Conservation (phyloP, 2,113 vertebrate genomes). For the Typhlomys cinereus region DNA sequence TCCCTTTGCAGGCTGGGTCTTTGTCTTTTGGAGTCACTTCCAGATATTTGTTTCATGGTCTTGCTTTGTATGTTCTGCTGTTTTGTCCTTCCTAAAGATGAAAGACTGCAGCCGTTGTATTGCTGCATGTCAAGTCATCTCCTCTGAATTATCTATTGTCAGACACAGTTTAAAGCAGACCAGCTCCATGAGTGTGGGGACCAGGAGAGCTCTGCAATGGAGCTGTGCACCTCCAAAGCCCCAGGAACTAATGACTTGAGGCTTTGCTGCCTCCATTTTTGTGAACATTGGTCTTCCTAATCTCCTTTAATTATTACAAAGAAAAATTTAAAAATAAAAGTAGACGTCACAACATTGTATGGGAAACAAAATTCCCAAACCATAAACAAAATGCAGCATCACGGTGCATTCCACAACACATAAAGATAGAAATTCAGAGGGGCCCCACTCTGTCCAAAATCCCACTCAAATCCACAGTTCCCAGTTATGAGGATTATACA, state of each 20-base stretch:
- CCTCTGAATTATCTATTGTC: neutral
- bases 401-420: too few relatives aligned
- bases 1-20: neutral
- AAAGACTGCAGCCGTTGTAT: fast-evolving
- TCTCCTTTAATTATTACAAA: too few relatives aligned
- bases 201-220: too few relatives aligned
- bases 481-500: too few relatives aligned
- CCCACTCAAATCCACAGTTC: too few relatives aligned
- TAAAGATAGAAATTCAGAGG: too few relatives aligned
- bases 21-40: neutral
- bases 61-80: fast-evolving
- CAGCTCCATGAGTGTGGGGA: neutral
- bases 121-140: fast-evolving
- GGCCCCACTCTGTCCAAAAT: too few relatives aligned
- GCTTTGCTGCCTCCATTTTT: fast-evolving
- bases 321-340: too few relatives aligned
- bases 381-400: too few relatives aligned
- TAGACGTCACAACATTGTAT: too few relatives aligned
- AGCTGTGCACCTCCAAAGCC: neutral
- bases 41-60: neutral
- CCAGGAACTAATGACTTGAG: neutral
- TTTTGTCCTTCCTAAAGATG: fast-evolving
- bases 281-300: neutral
- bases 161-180: fast-evolving
- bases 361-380: too few relatives aligned